Evolutionary conservation across 2,113 vertebrate genomes (phyloP).

Genomic region (Peromyscus maniculatus): DNA sequence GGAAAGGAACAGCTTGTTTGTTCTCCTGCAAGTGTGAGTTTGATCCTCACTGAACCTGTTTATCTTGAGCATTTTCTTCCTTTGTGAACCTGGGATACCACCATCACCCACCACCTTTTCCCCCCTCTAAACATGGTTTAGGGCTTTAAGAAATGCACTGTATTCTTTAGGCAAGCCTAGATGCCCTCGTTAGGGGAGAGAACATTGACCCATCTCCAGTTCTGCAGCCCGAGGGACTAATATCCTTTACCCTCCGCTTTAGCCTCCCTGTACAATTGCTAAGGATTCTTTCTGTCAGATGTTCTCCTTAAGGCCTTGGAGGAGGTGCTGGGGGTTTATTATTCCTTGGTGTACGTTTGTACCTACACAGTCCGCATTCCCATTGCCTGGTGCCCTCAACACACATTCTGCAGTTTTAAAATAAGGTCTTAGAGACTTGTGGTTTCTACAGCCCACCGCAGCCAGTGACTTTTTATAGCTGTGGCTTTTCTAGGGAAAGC

Average conservation of each 20-base stretch:
- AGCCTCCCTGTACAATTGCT: not conserved
- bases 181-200: not conserved
- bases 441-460: not conserved
- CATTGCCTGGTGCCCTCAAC: not conserved
- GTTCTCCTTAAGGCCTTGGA: not conserved
- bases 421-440: not conserved
- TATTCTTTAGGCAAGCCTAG: not conserved
- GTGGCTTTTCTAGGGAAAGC: no score
- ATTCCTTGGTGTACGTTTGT: rapidly evolving
- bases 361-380: rapidly evolving
- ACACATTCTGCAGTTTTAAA: not conserved
- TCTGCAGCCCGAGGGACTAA: not conserved
- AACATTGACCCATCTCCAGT: no score
- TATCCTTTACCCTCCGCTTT: not conserved
- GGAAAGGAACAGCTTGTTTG: not conserved
- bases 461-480: not conserved
- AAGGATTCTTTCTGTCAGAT: not conserved
- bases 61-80: not conserved
- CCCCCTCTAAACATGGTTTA: not conserved
- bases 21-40: not conserved
- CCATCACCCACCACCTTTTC: no score
- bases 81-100: not conserved
- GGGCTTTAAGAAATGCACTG: not conserved
- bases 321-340: no score
- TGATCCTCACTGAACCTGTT: not conserved